phyloP scores from a whole-genome alignment of 2,888 invertebrate species.

The Tenthredo scrophulariae region DNA sequence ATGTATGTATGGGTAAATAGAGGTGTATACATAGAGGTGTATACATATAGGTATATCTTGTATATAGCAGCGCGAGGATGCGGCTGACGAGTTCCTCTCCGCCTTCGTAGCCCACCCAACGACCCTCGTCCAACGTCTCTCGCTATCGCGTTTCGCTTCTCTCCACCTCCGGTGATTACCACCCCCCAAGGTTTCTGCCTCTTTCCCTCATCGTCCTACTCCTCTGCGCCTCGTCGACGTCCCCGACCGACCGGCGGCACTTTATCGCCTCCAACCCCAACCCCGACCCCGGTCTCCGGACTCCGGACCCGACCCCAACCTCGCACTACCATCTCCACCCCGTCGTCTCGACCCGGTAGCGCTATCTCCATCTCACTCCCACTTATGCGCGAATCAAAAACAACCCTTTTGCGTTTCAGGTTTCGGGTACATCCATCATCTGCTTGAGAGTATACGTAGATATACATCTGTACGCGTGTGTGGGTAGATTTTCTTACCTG shows the following conservation, averaged over 20 bases:
- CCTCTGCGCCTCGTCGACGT: constrained; percentile 36
- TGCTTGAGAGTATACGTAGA: background rate
- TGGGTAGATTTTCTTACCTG: background rate
- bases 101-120: constrained; percentile 1
- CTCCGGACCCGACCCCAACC: constrained; percentile 26
- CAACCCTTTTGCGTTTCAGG: constrained; percentile 38
- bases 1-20: constrained; percentile 7
- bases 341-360: constrained; percentile 20
- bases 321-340: background rate
- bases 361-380: constrained; percentile 18
- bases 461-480: background rate
- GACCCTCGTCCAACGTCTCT: constrained; percentile 47
- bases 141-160: constrained; percentile 47
- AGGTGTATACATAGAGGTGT: background rate
- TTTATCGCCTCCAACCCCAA: constrained; percentile 46
- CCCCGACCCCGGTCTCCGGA: background rate
- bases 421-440: constrained; percentile 46
- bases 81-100: constrained; percentile 48
- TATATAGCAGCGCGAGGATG: constrained; percentile 30
- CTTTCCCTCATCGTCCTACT: background rate
- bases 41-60: background rate
- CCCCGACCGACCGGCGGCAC: constrained; percentile 51
- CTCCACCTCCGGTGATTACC: constrained; percentile 50
- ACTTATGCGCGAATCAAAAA: constrained; percentile 15
- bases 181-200: constrained; percentile 16